Conservation (phyloP, 2,113 vertebrate genomes). For the Anarrhichthys ocellatus region DNA sequence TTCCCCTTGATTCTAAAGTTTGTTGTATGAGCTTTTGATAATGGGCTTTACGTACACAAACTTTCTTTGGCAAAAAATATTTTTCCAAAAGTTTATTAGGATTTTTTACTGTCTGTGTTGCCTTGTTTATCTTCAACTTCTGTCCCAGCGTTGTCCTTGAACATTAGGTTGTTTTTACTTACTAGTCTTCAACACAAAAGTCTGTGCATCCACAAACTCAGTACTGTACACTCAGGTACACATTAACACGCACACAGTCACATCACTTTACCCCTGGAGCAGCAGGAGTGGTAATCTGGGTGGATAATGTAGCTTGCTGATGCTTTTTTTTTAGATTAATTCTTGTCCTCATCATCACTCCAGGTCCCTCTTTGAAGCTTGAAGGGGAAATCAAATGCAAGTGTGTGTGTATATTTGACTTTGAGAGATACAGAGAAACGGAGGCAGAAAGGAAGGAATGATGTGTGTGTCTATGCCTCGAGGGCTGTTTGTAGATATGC, state of each 20-base stretch:
- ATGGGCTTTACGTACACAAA: background rate
- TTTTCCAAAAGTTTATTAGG: constrained; percentile 22
- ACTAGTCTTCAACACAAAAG: constrained; percentile 15
- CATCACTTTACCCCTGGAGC: constrained; percentile 48
- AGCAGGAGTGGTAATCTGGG: constrained; percentile 62
- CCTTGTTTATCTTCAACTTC: constrained; percentile 31
- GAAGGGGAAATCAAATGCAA: constrained; percentile 53
- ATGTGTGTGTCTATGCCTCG: constrained; percentile 31
- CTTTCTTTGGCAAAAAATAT: constrained; percentile 5
- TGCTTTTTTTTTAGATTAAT: constrained; percentile 60
- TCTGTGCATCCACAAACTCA: constrained; percentile 4
- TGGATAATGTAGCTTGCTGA: constrained; percentile 59
- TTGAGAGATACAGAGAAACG: constrained; percentile 31
- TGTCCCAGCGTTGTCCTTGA: constrained; percentile 33
- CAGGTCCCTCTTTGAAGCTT: constrained; percentile 60
- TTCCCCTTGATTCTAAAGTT: constrained; percentile 31
- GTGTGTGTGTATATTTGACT: constrained; percentile 41
- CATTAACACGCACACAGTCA: constrained; percentile 16
- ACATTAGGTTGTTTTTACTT: constrained; percentile 39
- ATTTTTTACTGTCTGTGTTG: constrained; percentile 4
- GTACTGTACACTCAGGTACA: constrained; percentile 1
- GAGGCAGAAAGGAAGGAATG: constrained; percentile 47
- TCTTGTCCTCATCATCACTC: constrained; percentile 54
- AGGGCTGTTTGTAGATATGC: constrained; percentile 57
- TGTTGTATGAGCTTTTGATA: constrained; percentile 18